Evolutionary conservation across 1,140 invertebrate genomes (phyloP).

Genomic region (Bombus polaris): DNA sequence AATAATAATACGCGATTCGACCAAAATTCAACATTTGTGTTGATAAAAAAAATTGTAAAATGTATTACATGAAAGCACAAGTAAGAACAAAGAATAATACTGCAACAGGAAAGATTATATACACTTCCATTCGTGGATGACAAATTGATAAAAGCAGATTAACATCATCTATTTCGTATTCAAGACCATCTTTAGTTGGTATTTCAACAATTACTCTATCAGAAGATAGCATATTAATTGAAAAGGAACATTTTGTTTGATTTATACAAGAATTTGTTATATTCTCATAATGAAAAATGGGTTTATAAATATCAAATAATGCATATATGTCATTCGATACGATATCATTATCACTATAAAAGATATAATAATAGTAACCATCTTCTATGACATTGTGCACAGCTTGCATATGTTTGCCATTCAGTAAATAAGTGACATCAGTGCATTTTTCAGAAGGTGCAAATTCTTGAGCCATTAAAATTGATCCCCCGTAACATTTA

Average conservation of each 20-base stretch:
- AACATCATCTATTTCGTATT: slow-evolving; percentile 87
- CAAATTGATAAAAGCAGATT: slow-evolving; percentile 88
- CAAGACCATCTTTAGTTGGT: slow-evolving; percentile 90
- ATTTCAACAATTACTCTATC: slow-evolving; percentile 92
- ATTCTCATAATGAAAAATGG: slow-evolving; percentile 90
- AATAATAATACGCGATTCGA: background rate
- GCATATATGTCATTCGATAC: slow-evolving; percentile 91
- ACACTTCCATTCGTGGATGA: slow-evolving; percentile 89
- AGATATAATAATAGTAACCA: slow-evolving; percentile 94
- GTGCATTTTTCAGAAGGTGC: slow-evolving; percentile 86
- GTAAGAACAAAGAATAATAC: slow-evolving; percentile 89
- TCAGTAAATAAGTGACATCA: slow-evolving; percentile 87
- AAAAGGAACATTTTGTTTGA: slow-evolving; percentile 89
- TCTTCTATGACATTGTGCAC: slow-evolving; percentile 87
- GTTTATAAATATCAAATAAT: slow-evolving; percentile 92
- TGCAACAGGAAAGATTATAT: slow-evolving; percentile 89
- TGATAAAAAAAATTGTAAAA: background rate
- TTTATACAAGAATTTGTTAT: slow-evolving; percentile 89
- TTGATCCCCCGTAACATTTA: slow-evolving; percentile 88
- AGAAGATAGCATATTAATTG: slow-evolving; percentile 87
- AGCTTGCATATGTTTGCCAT: slow-evolving; percentile 85
- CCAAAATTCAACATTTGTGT: slow-evolving; percentile 10
- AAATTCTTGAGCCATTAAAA: slow-evolving; percentile 87
- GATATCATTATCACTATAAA: slow-evolving; percentile 92
- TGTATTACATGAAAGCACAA: slow-evolving; percentile 86